Base-by-base conservation (phyloP, 2,888 invertebrate species). In the Tolmerus cingulatus region DNA sequence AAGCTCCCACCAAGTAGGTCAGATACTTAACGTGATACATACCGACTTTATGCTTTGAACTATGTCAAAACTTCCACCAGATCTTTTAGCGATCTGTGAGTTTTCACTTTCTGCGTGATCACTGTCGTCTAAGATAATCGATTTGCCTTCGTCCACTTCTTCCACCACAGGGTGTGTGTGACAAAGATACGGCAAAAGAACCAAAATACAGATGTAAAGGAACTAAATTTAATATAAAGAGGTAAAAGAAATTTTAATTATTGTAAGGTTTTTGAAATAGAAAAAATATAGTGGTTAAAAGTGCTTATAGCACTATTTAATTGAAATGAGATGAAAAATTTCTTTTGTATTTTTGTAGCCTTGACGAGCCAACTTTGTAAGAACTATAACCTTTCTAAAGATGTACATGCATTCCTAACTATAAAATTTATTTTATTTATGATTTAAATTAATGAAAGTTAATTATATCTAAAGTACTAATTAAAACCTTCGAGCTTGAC, bases 1-100 rank as follows among this genome's bases (percentile, higher is more conserved):
- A 51, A 7, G n/a, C 19, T 16, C n/a, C 5, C 51, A 7, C n/a
- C 8, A n/a, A 51, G n/a, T 51, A 51, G 51, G 51, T 51, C 51
- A 51, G 12, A 66, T 66, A 66, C 27, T 9, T 37, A 37, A 4
- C 4, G 9, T 30, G 3, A 76, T 82, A 87, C 46, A 87, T 89
- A 90, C 90, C 30, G 92, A 91, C 89, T 92, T 92, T 1, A 92
- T 74, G 88, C 92, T 92, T 43, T 91, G 89, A 78, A 92, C 90
- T 89, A 92, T 91, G 88, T 92, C 92, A 57, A 92, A 91, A 88
- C 92, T 91, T 2, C 79, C 87, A 9, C 87, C 87, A 12, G 92
- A 92, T 8, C 92, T 90, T 87, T 92, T 92, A 19, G 90, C 88
- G 74, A 92, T 90, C 87, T 89, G 89, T 87, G 91, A 90, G 9